Evolutionary conservation across 1,140 invertebrate species (phyloP).

Genomic region (Anoplolepis gracilipes): DNA sequence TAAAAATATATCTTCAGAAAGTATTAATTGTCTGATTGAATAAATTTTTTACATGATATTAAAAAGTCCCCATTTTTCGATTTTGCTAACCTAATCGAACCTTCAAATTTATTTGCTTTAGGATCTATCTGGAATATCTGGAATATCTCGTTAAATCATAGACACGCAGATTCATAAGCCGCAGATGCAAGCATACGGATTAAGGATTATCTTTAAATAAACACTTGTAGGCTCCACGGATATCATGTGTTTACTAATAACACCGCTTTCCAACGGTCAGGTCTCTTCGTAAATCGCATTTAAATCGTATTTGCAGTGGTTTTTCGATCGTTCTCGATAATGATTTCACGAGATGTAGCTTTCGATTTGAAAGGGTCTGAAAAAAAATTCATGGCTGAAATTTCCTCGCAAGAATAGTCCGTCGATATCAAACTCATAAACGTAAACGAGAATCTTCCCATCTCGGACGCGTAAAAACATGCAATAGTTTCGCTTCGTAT

Average conservation of each 20-base stretch:
- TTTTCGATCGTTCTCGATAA: neutral
- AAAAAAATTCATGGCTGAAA: neutral
- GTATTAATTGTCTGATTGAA: too few species aligned
- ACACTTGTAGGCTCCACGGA: neutral
- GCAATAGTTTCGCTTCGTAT: constrained; percentile 11
- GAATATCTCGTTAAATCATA: neutral
- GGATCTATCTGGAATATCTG: neutral
- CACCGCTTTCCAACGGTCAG: neutral
- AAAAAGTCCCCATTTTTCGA: too few species aligned
- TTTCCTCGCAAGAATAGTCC: neutral
- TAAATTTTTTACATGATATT: too few species aligned
- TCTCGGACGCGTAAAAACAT: constrained; percentile 22
- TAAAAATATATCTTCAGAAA: too few species aligned
- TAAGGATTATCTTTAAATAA: too few species aligned
- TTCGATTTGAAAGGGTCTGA: neutral
- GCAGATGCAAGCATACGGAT: too few species aligned
- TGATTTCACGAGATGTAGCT: neutral
- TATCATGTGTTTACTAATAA: neutral
- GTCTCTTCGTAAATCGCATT: neutral
- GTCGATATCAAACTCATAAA: constrained; percentile 22
- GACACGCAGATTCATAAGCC: neutral
- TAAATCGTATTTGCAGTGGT: too few species aligned
- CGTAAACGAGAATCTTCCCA: constrained; percentile 17
- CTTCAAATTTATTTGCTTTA: constrained; percentile 14
- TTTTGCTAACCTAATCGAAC: neutral